Evolutionary conservation across 2,888 invertebrate genomes (phyloP).

Genomic region (Halictus quadricinctus): DNA sequence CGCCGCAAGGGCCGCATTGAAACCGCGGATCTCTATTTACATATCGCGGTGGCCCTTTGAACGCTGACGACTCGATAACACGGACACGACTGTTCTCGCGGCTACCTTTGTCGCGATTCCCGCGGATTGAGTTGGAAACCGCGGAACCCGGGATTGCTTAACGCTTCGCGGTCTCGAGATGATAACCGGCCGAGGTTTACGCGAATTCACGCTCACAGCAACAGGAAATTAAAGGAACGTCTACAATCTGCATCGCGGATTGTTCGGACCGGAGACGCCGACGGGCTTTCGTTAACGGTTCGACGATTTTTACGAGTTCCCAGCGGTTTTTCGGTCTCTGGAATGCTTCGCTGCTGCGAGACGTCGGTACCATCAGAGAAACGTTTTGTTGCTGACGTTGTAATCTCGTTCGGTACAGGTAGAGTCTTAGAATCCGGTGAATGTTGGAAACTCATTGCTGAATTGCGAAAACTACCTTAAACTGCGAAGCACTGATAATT

Average conservation of each 20-base stretch:
- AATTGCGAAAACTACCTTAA: too few relatives aligned
- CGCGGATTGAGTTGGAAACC: slow-evolving; percentile 2
- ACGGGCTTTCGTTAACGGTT: not conserved
- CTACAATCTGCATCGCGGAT: not conserved
- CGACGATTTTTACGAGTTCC: not conserved
- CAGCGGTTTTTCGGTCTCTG: too few relatives aligned
- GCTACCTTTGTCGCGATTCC: not conserved
- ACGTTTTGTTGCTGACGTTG: too few relatives aligned
- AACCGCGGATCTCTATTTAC: slow-evolving; percentile 50
- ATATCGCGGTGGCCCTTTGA: slow-evolving; percentile 37
- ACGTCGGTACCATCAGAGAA: too few relatives aligned
- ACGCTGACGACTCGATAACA: slow-evolving; percentile 39
- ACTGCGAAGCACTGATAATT: too few relatives aligned
- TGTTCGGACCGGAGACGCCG: not conserved
- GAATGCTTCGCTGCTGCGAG: too few relatives aligned
- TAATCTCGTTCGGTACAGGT: too few relatives aligned
- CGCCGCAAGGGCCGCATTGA: slow-evolving; percentile 21
- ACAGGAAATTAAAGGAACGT: not conserved
- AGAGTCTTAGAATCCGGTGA: too few relatives aligned
- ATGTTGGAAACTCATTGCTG: too few relatives aligned
- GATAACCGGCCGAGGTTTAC: not conserved
- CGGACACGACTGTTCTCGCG: not conserved
- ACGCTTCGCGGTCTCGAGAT: not conserved
- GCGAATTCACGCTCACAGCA: not conserved
- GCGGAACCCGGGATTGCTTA: not conserved